phyloP scores from a whole-genome alignment of 2,113 vertebrate genomes.

The Aldabrachelys gigantea region DNA sequence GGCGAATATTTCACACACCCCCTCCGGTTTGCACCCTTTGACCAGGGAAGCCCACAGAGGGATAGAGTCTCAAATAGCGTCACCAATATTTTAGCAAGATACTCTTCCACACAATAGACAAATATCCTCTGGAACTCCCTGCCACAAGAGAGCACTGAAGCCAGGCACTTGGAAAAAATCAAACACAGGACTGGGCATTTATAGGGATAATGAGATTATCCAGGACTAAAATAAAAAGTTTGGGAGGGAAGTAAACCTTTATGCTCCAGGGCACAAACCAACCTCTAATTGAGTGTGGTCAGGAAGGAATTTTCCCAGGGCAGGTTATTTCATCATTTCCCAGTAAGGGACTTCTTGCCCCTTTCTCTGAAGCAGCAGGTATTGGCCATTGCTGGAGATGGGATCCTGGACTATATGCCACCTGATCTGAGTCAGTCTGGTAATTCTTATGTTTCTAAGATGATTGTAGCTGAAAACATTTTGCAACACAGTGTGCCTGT shows the following conservation, averaged over 20 bases:
- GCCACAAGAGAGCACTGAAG: neutral
- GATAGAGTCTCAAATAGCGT: neutral
- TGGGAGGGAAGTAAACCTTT: neutral
- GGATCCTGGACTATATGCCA: no score
- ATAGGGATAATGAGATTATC: neutral
- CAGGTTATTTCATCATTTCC: neutral
- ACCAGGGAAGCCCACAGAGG: neutral
- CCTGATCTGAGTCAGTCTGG: neutral
- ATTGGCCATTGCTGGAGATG: neutral
- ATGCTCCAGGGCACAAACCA: neutral
- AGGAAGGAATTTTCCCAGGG: neutral
- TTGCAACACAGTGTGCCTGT: no score
- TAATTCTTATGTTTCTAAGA: neutral
- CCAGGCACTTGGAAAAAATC: neutral
- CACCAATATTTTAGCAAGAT: neutral
- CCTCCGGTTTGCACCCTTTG: neutral
- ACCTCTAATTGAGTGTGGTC: neutral
- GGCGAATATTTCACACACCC: neutral
- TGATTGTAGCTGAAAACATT: neutral
- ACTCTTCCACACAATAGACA: neutral
- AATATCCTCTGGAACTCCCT: neutral
- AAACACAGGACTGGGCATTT: neutral
- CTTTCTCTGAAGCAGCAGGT: neutral
- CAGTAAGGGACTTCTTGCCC: no score
- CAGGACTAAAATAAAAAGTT: neutral